Evolutionary conservation across 2,113 vertebrate species (phyloP).

Genomic region (Gallinago jamesoni): DNA sequence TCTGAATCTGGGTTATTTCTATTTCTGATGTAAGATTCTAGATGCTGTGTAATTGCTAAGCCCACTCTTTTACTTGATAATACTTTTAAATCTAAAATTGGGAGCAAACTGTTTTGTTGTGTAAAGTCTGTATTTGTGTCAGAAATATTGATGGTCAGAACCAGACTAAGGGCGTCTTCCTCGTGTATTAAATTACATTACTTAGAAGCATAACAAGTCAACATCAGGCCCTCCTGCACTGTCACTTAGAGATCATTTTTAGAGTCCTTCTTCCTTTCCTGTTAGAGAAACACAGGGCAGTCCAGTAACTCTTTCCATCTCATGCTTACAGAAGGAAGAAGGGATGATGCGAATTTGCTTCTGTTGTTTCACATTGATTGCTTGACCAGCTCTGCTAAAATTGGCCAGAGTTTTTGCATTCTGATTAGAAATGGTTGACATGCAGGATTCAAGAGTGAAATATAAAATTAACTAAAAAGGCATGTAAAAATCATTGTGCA

Average conservation of each 20-base stretch:
- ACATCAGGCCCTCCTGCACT: conserved; percentile 9
- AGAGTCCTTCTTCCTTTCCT: conserved; percentile 9
- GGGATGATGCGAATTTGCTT: neutral
- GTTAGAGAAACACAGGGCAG: neutral
- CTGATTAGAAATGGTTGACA: neutral
- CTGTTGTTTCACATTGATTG: neutral
- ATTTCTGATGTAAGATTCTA: conserved; percentile 60
- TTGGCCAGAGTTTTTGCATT: neutral
- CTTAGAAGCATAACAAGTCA: conserved; percentile 35
- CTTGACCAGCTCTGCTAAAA: neutral
- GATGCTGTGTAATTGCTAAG: conserved; percentile 43
- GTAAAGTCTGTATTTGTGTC: conserved; percentile 29
- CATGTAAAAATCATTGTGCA: neutral
- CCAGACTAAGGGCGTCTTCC: conserved; percentile 35
- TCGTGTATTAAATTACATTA: conserved; percentile 55
- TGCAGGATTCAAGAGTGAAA: neutral
- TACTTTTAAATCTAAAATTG: conserved; percentile 37
- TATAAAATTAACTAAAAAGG: neutral
- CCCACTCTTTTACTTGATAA: conserved; percentile 58
- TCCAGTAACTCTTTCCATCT: neutral
- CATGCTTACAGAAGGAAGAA: neutral
- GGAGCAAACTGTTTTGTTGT: conserved; percentile 29
- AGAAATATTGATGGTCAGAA: conserved; percentile 59
- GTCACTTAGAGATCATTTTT: conserved; percentile 24
- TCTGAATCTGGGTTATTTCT: conserved; percentile 71